Evolutionary conservation across 2,797 vertebrate species (phyloP), one percentile per base, ranked within the genome.

Genomic region (Spondyliosoma cantharus): DNA sequence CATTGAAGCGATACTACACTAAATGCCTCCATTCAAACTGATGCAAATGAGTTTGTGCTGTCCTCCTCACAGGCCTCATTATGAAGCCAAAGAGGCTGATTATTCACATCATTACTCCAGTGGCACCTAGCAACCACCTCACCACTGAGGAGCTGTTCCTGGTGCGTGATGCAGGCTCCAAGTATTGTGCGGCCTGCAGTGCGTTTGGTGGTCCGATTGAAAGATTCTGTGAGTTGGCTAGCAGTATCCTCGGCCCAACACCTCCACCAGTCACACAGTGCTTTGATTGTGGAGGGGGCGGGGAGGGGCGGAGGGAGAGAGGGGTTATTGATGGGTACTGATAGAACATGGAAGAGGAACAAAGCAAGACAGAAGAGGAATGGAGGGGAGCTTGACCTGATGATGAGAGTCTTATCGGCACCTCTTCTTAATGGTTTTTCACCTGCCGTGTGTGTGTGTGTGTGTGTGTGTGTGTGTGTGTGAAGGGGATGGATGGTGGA

Each of bases 51-150:
- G 81, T 78, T 80, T 76, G 73, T 86, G 84, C 84, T 85, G 81
- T 85, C 75, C 82, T 86, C 72, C 76, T 84, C 86, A 60, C 72
- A 82, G 58, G 49, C 74, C 78, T 91, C 83, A 89, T 91, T 82
- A 89, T 66, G 65, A 76, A 84, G 83, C 89, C 78, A 78, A 71
- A 87, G 78, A 82, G 83, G 77, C 83, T 89, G 81, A 91, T 92
- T 91, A 90, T 90, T 89, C 86, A 86, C 86, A 88, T 85, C 75
- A 81, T 92, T 88, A 83, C 82, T 90, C 74, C 87, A 80, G 78
- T 73, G 59, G 88, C 88, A 87, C 90, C 89, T 92, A 90, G 91
- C 90, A 93, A 93, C 91, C 82, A 71, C 83, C 84, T 85, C 73
- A 50, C 61, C 67, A n/a, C 54, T 4, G 19, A 86, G 74, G 62